Evolutionary conservation across 2,797 vertebrate genomes (phyloP).

Genomic region (Picus viridis): DNA sequence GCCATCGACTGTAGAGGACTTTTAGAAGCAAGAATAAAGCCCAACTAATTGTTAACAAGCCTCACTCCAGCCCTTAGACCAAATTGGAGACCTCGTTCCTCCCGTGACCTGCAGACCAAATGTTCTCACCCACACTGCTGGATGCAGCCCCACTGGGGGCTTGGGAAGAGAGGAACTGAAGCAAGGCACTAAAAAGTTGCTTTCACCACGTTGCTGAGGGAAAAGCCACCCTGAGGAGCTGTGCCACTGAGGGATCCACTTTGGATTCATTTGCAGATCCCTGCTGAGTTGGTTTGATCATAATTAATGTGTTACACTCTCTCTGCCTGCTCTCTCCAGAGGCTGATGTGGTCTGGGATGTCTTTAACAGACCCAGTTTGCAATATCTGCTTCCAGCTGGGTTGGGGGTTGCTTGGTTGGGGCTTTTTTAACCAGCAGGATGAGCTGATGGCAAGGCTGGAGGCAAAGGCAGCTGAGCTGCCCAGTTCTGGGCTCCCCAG

Average conservation of each 20-base stretch:
- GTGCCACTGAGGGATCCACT: neutral
- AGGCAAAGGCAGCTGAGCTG: neutral
- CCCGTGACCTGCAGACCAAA: neutral
- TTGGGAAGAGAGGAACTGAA: neutral
- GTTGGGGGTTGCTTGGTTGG: neutral
- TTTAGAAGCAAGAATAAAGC: neutral
- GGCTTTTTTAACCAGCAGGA: neutral
- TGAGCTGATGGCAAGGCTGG: neutral
- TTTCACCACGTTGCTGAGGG: neutral
- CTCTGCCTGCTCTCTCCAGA: neutral
- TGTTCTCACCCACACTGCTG: neutral
- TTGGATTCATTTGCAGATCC: neutral
- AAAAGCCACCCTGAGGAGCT: too few species aligned
- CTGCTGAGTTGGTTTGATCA: neutral
- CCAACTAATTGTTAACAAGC: neutral
- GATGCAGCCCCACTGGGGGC: neutral
- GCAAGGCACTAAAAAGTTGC: neutral
- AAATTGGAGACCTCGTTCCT: too few species aligned
- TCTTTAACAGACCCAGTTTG: neutral
- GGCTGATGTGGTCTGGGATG: neutral
- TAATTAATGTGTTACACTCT: accelerated
- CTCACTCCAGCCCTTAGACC: neutral
- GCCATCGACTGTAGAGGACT: too few species aligned
- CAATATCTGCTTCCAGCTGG: neutral
- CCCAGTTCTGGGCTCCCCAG: too few species aligned